phyloP scores from a whole-genome alignment of 1,140 invertebrate species.

The Nephotettix cincticeps region DNA sequence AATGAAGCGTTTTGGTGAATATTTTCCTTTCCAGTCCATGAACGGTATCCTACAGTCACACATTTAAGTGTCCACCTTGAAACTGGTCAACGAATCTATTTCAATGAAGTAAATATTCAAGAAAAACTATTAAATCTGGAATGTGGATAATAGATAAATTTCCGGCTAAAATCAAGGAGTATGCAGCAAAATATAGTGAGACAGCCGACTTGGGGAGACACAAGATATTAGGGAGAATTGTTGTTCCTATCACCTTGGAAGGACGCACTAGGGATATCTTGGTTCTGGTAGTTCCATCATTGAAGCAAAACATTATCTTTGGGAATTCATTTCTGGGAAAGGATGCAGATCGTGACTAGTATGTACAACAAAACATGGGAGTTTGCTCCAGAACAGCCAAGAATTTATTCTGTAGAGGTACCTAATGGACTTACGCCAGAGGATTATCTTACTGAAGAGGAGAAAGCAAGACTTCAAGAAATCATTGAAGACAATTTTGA shows the following conservation, averaged over 20 bases:
- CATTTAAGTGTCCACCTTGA: constrained; percentile 46
- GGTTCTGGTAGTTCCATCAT: background rate
- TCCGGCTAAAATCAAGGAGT: too few species aligned
- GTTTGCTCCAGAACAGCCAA: background rate
- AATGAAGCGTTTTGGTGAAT: constrained; percentile 50
- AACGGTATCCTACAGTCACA: constrained; percentile 44
- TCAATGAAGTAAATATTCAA: constrained; percentile 28
- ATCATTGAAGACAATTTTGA: background rate
- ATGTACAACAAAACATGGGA: background rate
- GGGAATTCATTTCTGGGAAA: background rate
- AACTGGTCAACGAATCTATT: constrained; percentile 43
- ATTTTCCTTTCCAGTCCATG: constrained; percentile 44
- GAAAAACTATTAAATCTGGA: background rate
- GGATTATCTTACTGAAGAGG: background rate
- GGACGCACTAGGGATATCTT: background rate
- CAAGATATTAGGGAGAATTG: background rate
- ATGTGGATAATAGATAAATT: too few species aligned
- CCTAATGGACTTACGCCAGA: background rate
- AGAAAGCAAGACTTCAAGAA: background rate
- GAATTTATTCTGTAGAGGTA: background rate
- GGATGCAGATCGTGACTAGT: background rate
- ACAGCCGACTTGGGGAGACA: background rate
- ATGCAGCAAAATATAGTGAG: too few species aligned
- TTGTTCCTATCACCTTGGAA: background rate
- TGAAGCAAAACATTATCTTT: background rate